A percentile compares a stretch with the other conserved stretches of the same genome.
Conservation (phyloP, 2,888 invertebrate species). For the Sarcophaga caerulescens region DNA sequence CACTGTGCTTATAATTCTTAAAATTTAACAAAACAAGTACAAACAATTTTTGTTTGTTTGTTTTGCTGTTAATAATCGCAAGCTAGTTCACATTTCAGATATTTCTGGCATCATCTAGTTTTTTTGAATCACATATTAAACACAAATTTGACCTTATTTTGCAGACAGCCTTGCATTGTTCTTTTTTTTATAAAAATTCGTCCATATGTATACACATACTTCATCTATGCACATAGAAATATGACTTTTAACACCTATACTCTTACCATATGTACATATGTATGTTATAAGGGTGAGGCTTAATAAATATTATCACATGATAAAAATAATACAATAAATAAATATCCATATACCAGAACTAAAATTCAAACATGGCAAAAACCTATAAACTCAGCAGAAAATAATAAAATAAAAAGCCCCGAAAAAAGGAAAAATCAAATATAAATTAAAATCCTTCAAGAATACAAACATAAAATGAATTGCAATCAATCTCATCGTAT, state of each 20-base stretch:
- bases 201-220: background rate
- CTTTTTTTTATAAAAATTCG: background rate
- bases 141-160: slow-evolving; percentile 45
- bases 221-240: background rate
- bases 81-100: background rate
- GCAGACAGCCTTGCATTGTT: background rate
- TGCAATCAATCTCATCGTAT: slow-evolving; percentile 46
- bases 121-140: slow-evolving; percentile 17
- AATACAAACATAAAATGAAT: slow-evolving; percentile 30
- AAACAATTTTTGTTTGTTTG: background rate
- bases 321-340: slow-evolving; percentile 27
- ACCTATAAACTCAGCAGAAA: slow-evolving; percentile 34
- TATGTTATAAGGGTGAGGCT: background rate
- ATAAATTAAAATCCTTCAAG: slow-evolving; percentile 40
- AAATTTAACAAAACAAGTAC: background rate
- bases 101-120: background rate
- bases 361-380: slow-evolving; percentile 8
- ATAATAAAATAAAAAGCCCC: background rate
- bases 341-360: background rate
- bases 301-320: slow-evolving; percentile 45
- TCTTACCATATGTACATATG: background rate
- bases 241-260: background rate
- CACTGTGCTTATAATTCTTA: background rate
- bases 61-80: background rate
- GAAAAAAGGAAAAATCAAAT: slow-evolving; percentile 11